Conservation (phyloP, 2,113 vertebrate species). For the Callorhinus ursinus region DNA sequence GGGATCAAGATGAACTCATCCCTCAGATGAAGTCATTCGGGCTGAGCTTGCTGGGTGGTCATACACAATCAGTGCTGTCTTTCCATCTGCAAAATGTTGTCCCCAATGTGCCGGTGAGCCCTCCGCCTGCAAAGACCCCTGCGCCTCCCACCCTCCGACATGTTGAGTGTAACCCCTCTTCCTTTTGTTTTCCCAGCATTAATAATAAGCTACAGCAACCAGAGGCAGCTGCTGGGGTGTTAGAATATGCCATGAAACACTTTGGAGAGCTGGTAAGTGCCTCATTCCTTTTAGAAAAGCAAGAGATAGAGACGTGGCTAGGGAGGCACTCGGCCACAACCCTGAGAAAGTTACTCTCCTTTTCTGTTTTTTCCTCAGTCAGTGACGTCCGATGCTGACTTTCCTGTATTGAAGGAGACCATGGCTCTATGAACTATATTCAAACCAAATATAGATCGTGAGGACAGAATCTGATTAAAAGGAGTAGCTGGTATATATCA, state of each 20-base stretch:
- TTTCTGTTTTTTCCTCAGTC: background rate
- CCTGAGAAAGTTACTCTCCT: slow-evolving; percentile 5
- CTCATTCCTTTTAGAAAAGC: background rate
- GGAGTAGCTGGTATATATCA: rapidly evolving
- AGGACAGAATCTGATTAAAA: background rate
- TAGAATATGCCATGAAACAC: slow-evolving; percentile 99
- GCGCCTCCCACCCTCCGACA: background rate
- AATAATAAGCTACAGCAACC: slow-evolving; percentile 99
- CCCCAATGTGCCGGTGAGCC: background rate
- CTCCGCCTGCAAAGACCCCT: background rate
- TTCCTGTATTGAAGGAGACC: background rate
- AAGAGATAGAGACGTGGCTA: background rate
- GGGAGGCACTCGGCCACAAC: background rate
- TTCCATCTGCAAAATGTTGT: background rate
- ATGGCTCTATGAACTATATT: rapidly evolving
- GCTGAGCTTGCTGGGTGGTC: background rate
- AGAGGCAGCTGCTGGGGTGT: slow-evolving; percentile 96
- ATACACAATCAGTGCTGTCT: background rate
- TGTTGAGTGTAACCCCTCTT: slow-evolving; percentile 11
- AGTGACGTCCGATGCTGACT: background rate
- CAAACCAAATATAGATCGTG: background rate
- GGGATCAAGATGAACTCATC: background rate
- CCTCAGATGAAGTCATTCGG: background rate
- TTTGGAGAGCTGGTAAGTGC: slow-evolving; percentile 97
- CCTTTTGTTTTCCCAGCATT: slow-evolving; percentile 89